phyloP scores from a whole-genome alignment of 2,888 invertebrate genomes.

The Melanotus villosus region DNA sequence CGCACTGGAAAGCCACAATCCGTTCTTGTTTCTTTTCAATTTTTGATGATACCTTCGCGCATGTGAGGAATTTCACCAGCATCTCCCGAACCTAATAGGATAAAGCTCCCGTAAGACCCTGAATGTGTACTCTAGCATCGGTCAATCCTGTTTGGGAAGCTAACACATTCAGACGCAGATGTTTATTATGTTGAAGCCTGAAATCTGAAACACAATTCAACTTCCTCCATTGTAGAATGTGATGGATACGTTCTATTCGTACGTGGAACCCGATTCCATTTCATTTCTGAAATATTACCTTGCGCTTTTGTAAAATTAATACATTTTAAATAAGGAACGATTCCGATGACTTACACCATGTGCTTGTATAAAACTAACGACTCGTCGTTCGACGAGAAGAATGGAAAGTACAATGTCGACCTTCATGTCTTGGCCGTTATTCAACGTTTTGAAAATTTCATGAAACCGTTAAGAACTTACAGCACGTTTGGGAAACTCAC shows the following conservation, averaged over 20 bases:
- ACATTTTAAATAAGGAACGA: too few relatives aligned
- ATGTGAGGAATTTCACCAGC: constrained; percentile 43
- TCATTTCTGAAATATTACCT: background rate
- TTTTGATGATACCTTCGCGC: constrained; percentile 50
- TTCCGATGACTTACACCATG: too few relatives aligned
- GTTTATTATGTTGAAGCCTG: constrained; percentile 33
- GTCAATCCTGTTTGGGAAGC: constrained; percentile 45
- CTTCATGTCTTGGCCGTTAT: too few relatives aligned
- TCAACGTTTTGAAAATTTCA: background rate
- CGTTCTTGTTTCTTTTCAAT: constrained; percentile 54
- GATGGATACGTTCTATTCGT: constrained; percentile 16
- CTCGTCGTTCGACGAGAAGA: too few relatives aligned
- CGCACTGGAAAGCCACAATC: constrained; percentile 46
- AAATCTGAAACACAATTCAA: constrained; percentile 31
- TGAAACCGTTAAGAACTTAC: too few relatives aligned
- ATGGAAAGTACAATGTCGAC: too few relatives aligned
- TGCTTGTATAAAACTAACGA: too few relatives aligned
- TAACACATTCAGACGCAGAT: constrained; percentile 41
- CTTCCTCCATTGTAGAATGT: constrained; percentile 19
- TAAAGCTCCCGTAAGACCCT: constrained; percentile 49
- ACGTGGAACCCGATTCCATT: constrained; percentile 7
- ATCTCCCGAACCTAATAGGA: constrained; percentile 51
- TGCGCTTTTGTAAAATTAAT: constrained; percentile 2
- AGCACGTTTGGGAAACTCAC: too few relatives aligned
- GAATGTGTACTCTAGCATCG: constrained; percentile 35